Evolutionary conservation across 2,797 vertebrate species (phyloP).

Genomic region (Margarornis squamiger): DNA sequence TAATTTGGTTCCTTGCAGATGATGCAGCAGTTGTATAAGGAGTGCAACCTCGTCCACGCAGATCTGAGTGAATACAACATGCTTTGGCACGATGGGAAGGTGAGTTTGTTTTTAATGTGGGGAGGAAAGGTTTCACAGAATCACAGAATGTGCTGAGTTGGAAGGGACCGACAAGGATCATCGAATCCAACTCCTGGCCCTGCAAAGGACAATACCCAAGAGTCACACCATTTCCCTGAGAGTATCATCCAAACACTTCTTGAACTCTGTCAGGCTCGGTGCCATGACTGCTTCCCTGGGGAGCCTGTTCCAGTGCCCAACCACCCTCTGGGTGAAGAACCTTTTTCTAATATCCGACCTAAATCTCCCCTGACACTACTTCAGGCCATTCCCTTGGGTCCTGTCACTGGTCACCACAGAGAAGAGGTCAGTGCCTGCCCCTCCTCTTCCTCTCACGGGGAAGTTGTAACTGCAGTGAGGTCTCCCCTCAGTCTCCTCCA

Average conservation of each 20-base stretch:
- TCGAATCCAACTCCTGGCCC: background rate
- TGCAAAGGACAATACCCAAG: background rate
- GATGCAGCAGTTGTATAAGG: slow-evolving; percentile 90
- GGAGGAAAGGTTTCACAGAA: background rate
- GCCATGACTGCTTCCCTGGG: background rate
- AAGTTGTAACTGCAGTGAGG: background rate
- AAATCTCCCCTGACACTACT: background rate
- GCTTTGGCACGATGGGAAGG: slow-evolving; percentile 93
- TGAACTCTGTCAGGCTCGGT: background rate
- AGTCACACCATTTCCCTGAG: background rate
- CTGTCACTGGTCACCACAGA: background rate
- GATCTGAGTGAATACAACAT: slow-evolving; percentile 98
- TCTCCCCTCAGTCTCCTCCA: background rate
- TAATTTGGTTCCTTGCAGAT: slow-evolving; percentile 74
- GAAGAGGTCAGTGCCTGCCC: background rate
- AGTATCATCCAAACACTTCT: background rate
- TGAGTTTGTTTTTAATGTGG: slow-evolving; percentile 51
- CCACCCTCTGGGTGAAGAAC: background rate
- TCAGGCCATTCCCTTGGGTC: background rate
- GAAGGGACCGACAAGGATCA: background rate
- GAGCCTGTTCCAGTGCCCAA: background rate
- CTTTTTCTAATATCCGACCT: background rate
- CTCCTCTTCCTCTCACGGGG: background rate
- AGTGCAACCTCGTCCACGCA: slow-evolving; percentile 92
- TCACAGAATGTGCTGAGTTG: background rate